Evolutionary conservation across 1,140 invertebrate genomes (phyloP), one percentile per base, ranked within the genome.

Genomic region (Panagrolaimus sp.): DNA sequence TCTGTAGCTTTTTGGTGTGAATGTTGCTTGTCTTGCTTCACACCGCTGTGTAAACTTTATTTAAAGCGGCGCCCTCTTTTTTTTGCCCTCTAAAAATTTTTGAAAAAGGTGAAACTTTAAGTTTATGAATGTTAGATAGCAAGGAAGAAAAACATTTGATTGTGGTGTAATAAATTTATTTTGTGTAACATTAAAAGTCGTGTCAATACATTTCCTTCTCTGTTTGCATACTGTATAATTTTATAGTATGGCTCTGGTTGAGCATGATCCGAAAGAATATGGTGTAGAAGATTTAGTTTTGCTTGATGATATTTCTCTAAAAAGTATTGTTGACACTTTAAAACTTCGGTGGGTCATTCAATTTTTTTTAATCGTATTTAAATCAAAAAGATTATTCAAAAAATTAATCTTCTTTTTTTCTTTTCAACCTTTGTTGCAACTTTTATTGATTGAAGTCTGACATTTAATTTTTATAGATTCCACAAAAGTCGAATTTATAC

Each of bases 401-500:
- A n/a, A 27, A 20, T 57, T 57, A 57, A 25, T 57, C 20, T 5
- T 57, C 16, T 27, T 20, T 20, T 57, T 57, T 57, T 57, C 20
- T 57, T 64, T 25, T 64, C 16, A 14, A 13, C 38, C 16, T 64
- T 20, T n/a, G n/a, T 31, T 64, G 63, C 31, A 20, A 44, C 20
- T 23, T 44, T 27, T 57, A 27, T 57, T 27, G 27, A 57, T 25
- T 20, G 51, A 25, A 11, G 11, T 57, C 11, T 1, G n/a, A 57
- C 27, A 27, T 57, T 27, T 14, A 25, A 11, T 57, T 8, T 20
- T 74, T 76, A 65, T 68, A 95, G 92, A 84, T 93, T 91, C 82
- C 42, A 65, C 16, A 67, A 69, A 70, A 45, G 47, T 31, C 31
- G 7, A 38, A 38, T 70, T 48, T 85, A 98, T 93, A 98, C 95